These are phyloP conservation scores for Diplogasteroides magnus DNA, from an alignment of 1,140 invertebrate genomes.

Conservation along the genomic window DNA sequence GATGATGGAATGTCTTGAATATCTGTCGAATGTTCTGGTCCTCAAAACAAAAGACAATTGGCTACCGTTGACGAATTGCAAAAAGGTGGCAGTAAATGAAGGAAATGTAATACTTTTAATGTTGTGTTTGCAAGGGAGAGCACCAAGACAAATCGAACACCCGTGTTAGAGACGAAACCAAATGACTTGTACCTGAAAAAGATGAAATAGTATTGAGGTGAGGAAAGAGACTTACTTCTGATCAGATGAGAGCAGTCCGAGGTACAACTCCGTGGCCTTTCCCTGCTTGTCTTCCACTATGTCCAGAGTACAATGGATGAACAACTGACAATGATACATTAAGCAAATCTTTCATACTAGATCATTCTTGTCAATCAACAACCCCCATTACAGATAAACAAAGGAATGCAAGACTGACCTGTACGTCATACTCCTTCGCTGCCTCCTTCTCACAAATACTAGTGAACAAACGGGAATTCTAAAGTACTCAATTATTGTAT, in stretches of 20 bases:
- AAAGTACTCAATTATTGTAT: not conserved
- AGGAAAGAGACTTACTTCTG: constrained; percentile 36
- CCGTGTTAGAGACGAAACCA: constrained; percentile 51
- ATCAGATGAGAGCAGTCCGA: constrained; percentile 37
- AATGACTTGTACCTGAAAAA: constrained; percentile 47
- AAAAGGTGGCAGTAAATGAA: no score
- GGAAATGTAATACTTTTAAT: no score
- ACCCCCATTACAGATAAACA: not conserved
- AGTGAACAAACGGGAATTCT: not conserved
- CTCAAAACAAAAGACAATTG: constrained; percentile 28
- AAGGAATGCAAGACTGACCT: not conserved
- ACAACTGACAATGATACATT: constrained; percentile 36
- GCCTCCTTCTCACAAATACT: not conserved
- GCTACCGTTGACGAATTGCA: not conserved
- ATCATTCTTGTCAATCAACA: not conserved
- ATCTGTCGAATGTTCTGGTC: constrained; percentile 13
- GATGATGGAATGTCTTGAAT: constrained; percentile 44
- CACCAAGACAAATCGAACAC: constrained; percentile 45
- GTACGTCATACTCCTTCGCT: not conserved
- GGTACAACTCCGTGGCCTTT: constrained; percentile 38
- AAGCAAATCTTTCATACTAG: not conserved
- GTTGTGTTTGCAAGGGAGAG: constrained; percentile 37
- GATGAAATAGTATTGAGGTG: no score
- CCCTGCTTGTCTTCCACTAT: constrained; percentile 34
- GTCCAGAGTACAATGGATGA: constrained; percentile 41